Evolutionary conservation across 2,113 vertebrate genomes (phyloP).

Genomic region (Nettapus auritus): DNA sequence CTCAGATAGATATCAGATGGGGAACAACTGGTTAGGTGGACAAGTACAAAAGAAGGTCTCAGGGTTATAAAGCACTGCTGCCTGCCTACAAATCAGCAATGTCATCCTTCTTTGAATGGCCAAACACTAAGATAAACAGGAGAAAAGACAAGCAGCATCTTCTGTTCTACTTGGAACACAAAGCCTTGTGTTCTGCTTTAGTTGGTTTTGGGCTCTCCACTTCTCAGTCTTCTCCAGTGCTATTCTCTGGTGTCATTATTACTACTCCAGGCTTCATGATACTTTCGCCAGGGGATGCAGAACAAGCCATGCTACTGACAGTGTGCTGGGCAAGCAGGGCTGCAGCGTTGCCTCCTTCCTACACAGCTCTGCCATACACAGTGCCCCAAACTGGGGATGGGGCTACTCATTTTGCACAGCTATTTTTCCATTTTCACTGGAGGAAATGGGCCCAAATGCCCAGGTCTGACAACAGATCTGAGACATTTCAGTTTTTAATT

Average conservation of each 20-base stretch:
- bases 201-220: neutral
- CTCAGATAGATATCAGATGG: neutral
- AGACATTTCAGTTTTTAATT: neutral
- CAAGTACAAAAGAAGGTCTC: neutral
- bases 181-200: neutral
- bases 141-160: neutral
- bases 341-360: neutral
- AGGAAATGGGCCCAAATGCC: neutral
- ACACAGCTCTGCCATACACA: accelerated
- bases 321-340: accelerated
- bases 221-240: neutral
- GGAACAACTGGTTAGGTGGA: neutral
- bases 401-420: neutral
- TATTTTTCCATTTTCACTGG: neutral
- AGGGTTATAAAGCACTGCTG: neutral
- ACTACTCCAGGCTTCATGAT: neutral
- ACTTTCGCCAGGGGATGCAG: neutral
- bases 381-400: accelerated
- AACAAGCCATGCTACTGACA: accelerated
- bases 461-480: neutral
- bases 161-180: neutral
- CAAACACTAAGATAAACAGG: neutral
- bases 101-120: neutral
- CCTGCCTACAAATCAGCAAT: neutral
- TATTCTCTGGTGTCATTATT: neutral